Evolutionary conservation across 2,888 invertebrate species (phyloP).

Genomic region (Apodemia hepburni): DNA sequence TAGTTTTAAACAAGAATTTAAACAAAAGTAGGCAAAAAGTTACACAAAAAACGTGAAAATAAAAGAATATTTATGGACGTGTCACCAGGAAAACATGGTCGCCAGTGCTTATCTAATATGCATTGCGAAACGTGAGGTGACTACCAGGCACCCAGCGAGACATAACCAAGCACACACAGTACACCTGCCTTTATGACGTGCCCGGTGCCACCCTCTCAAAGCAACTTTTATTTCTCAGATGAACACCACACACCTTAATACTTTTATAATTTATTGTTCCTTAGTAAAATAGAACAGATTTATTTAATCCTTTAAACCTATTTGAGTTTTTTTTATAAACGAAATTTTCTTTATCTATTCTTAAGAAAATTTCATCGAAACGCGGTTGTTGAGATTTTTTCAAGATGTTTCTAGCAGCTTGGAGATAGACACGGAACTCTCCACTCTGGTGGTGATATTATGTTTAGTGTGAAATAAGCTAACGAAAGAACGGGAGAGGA

Average conservation of each 20-base stretch:
- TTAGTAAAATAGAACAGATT: slow-evolving; percentile 9
- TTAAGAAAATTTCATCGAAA: too few relatives aligned
- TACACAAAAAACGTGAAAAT: neutral
- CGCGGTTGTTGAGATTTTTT: too few relatives aligned
- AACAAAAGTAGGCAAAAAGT: neutral
- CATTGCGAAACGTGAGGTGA: slow-evolving; percentile 26
- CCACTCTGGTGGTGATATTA: too few relatives aligned
- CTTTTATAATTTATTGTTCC: slow-evolving; percentile 9
- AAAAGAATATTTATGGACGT: neutral
- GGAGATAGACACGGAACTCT: too few relatives aligned
- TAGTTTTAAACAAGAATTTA: too few relatives aligned
- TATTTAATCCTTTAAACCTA: neutral
- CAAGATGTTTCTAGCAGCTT: too few relatives aligned
- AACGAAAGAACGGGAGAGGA: too few relatives aligned
- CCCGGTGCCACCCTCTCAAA: slow-evolving; percentile 2
- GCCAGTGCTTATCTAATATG: slow-evolving; percentile 26
- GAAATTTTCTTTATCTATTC: too few relatives aligned
- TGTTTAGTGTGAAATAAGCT: too few relatives aligned
- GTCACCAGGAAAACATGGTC: slow-evolving; percentile 24
- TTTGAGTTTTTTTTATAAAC: too few relatives aligned
- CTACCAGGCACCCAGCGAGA: slow-evolving; percentile 22
- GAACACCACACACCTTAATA: neutral
- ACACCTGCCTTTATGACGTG: slow-evolving; percentile 17
- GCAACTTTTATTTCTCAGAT: neutral
- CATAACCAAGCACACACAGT: slow-evolving; percentile 16